These are phyloP conservation scores for Monopterus albus DNA, from an alignment of 2,113 vertebrate species.

Conservation along the genomic window DNA sequence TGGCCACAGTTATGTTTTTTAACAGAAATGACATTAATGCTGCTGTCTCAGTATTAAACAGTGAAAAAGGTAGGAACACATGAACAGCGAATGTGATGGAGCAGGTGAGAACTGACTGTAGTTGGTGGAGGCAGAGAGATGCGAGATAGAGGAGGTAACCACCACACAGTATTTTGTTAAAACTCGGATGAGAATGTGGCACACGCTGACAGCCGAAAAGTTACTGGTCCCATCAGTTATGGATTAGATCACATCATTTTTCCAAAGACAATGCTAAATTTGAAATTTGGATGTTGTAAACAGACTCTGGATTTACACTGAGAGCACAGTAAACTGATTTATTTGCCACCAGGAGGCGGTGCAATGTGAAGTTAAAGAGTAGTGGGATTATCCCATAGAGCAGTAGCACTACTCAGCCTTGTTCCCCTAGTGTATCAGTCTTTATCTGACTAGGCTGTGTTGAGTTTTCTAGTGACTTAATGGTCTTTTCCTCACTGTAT, in stretches of 20 bases:
- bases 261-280: background rate
- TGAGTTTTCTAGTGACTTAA: slow-evolving; percentile 38
- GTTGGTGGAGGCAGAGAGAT: too few species aligned
- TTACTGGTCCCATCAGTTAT: background rate
- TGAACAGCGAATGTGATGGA: too few species aligned
- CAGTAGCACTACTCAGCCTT: slow-evolving; percentile 34
- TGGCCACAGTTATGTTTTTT: too few species aligned
- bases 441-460: slow-evolving; percentile 46
- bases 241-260: background rate
- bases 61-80: too few species aligned
- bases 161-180: background rate
- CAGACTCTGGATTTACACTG: background rate
- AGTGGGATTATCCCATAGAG: slow-evolving; percentile 10
- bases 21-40: too few species aligned
- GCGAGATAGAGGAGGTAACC: too few species aligned
- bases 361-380: slow-evolving; percentile 31
- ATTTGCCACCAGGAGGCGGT: slow-evolving; percentile 62
- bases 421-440: slow-evolving; percentile 42
- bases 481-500: slow-evolving; percentile 37
- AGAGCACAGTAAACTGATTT: slow-evolving; percentile 38
- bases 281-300: background rate
- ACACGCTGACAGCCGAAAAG: background rate
- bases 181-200: too few species aligned
- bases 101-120: too few species aligned
- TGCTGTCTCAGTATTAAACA: too few species aligned